These are phyloP conservation scores for Allobates femoralis DNA, from an alignment of 2,797 vertebrate genomes.

Conservation along the genomic window DNA sequence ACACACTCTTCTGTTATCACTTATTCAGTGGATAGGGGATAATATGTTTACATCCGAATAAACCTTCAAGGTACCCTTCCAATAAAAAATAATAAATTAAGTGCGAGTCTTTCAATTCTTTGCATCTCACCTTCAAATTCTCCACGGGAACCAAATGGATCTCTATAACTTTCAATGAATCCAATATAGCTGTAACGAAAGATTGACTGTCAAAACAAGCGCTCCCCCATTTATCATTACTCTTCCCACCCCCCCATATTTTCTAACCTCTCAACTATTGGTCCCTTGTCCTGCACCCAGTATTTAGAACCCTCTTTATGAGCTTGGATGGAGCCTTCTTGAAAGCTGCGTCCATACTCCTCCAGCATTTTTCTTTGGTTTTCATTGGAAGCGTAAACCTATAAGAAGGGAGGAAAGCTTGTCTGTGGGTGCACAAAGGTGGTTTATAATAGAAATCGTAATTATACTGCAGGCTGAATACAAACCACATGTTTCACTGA, in stretches of 20 bases:
- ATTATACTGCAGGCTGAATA: no score
- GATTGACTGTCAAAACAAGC: background rate
- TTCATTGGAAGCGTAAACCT: conserved; percentile 84
- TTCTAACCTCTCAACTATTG: conserved; percentile 89
- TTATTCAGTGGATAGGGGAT: no score
- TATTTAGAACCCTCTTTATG: conserved; percentile 91
- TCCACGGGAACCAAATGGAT: conserved; percentile 91
- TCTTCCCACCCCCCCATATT: no score
- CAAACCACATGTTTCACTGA: no score
- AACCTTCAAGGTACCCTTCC: no score
- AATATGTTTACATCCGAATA: no score
- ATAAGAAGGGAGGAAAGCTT: background rate
- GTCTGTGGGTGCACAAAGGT: background rate
- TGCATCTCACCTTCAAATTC: conserved; percentile 89
- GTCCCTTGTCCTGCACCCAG: conserved; percentile 93
- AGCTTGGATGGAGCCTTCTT: conserved; percentile 84
- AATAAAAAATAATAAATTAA: background rate
- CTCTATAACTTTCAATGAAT: conserved; percentile 95
- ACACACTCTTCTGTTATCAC: no score
- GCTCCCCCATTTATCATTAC: background rate
- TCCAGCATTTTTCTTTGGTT: conserved; percentile 87
- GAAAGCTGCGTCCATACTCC: conserved; percentile 86
- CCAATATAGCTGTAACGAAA: conserved; percentile 84
- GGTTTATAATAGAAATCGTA: background rate
- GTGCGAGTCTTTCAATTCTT: background rate